Evolutionary conservation across 2,888 invertebrate species (phyloP).

Genomic region (Ariolimax columbianus): DNA sequence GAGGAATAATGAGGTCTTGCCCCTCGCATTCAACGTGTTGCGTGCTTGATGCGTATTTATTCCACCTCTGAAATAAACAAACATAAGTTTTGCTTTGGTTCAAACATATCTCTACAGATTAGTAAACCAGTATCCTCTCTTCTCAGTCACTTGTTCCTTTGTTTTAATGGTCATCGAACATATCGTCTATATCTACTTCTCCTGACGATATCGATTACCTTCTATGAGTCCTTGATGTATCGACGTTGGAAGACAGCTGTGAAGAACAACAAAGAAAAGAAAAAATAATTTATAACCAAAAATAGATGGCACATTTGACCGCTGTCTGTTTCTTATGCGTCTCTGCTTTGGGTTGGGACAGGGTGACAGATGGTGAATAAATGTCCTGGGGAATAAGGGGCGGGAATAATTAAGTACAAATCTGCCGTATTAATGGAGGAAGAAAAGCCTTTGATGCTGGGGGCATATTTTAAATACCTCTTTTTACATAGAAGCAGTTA

Average conservation of each 20-base stretch:
- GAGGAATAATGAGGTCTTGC: too few species aligned
- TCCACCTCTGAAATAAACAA: too few species aligned
- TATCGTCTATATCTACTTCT: neutral
- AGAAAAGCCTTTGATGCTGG: neutral
- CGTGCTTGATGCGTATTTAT: too few species aligned
- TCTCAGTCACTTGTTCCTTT: too few species aligned
- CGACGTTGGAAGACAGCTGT: neutral
- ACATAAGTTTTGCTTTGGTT: too few species aligned
- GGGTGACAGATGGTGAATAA: conserved; percentile 10
- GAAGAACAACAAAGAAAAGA: neutral
- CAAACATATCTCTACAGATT: too few species aligned
- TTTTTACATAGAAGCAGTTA: too few species aligned
- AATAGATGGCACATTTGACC: neutral
- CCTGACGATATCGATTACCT: neutral
- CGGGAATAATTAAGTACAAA: neutral
- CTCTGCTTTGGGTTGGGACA: neutral
- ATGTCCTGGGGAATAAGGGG: neutral
- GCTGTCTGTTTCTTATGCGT: neutral
- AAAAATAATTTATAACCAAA: neutral
- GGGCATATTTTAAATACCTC: neutral
- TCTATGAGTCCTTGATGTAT: neutral
- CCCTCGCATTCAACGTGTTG: too few species aligned
- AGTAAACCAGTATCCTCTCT: too few species aligned
- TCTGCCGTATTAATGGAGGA: neutral
- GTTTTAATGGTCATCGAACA: neutral